Evolutionary conservation across 1,140 invertebrate genomes (phyloP).

Genomic region (Drosophila arizonae): DNA sequence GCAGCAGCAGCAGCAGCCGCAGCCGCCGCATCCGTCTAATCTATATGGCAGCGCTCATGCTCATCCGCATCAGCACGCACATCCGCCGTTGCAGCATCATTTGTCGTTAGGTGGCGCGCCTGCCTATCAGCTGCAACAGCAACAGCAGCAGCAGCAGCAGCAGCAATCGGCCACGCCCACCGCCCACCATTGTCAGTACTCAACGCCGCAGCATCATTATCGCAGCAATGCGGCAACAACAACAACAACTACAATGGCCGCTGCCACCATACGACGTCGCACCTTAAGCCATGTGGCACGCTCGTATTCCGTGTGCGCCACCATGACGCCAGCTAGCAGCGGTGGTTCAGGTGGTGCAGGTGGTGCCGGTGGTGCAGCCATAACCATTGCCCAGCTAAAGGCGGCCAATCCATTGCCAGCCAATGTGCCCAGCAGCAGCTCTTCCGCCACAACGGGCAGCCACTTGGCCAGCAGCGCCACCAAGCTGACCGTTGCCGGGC

Average conservation of each 20-base stretch:
- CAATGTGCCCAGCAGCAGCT: conserved; percentile 30
- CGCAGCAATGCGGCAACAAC: conserved; percentile 39
- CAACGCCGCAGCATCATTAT: conserved; percentile 76
- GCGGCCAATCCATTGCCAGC: conserved; percentile 8
- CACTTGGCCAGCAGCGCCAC: neutral
- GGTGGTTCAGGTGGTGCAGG: neutral
- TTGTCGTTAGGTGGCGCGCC: conserved; percentile 70
- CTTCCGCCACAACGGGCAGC: conserved; percentile 24
- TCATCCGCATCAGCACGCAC: conserved; percentile 44
- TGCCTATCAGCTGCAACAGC: conserved; percentile 53
- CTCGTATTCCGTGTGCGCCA: conserved; percentile 73
- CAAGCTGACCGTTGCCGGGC: conserved; percentile 56
- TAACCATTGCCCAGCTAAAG: conserved; percentile 11
- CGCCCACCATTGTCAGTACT: conserved; percentile 60
- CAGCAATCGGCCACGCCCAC: conserved; percentile 26
- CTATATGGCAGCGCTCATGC: neutral
- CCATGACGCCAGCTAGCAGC: conserved; percentile 38
- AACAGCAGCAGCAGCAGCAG: conserved; percentile 48
- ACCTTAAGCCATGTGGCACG: conserved; percentile 75
- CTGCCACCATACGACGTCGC: conserved; percentile 71
- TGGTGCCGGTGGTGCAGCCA: too few species aligned
- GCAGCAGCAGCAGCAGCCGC: conserved; percentile 27
- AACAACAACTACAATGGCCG: conserved; percentile 46
- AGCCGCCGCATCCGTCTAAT: conserved; percentile 39
- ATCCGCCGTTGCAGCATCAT: conserved; percentile 79